Evolutionary conservation across 1,140 invertebrate genomes (phyloP).

Genomic region (Bursaphelenchus mucronatus): DNA sequence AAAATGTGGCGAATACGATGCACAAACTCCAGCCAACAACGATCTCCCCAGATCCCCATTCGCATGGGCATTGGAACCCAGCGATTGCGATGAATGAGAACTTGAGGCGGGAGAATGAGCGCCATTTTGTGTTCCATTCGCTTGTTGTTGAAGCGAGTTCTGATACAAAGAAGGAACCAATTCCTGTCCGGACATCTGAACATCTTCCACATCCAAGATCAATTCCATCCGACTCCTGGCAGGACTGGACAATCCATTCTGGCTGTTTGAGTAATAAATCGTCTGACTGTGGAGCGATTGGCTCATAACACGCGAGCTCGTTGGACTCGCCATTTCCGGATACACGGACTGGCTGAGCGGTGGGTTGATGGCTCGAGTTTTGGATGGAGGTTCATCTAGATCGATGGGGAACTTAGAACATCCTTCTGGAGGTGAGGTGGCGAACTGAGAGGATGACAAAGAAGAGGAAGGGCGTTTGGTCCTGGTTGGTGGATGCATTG

Average conservation of each 20-base stretch:
- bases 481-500: too few relatives aligned
- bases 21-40: slow-evolving; percentile 44
- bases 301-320: neutral
- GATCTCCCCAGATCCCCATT: slow-evolving; percentile 39
- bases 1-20: slow-evolving; percentile 50
- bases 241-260: too few relatives aligned
- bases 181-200: slow-evolving; percentile 3
- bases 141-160: too few relatives aligned
- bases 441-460: too few relatives aligned
- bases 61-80: too few relatives aligned
- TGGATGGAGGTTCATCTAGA: neutral
- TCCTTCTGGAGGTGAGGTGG: too few relatives aligned
- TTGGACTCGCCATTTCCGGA: neutral
- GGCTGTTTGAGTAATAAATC: too few relatives aligned
- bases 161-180: neutral
- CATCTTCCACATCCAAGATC: slow-evolving; percentile 10
- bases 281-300: neutral
- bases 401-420: too few relatives aligned
- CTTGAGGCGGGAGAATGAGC: too few relatives aligned
- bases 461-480: too few relatives aligned
- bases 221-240: slow-evolving; percentile 1
- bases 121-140: too few relatives aligned
- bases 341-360: neutral
- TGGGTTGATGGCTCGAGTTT: slow-evolving; percentile 4
- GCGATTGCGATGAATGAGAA: neutral